Evolutionary conservation across 2,113 vertebrate genomes (phyloP).

Genomic region (Mustela nigripes): DNA sequence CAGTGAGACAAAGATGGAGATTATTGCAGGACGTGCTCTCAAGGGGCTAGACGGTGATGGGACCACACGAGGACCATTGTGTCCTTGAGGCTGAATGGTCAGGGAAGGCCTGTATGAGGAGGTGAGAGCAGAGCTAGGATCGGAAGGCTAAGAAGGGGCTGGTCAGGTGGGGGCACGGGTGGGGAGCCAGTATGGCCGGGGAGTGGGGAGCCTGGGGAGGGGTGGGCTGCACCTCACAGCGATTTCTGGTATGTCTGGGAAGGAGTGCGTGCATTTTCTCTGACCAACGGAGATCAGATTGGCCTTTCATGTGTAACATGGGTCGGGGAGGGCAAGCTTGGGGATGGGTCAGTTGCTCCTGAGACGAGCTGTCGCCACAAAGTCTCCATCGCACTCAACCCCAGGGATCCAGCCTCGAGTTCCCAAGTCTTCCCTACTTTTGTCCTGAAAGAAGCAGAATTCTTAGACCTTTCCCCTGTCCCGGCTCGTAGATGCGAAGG

Average conservation of each 20-base stretch:
- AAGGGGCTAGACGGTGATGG: not conserved
- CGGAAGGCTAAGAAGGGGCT: not conserved
- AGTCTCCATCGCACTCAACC: not conserved
- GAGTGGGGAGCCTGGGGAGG: not conserved
- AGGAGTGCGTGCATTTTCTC: not conserved
- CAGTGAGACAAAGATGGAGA: not conserved
- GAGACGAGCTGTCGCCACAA: not conserved
- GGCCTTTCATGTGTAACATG: not conserved
- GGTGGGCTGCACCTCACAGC: not conserved
- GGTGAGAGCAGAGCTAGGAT: not conserved
- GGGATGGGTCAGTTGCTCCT: not conserved
- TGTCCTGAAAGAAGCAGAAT: not conserved
- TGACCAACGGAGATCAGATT: not conserved
- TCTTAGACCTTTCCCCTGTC: not conserved
- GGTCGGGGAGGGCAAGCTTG: not conserved
- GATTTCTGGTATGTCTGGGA: not conserved
- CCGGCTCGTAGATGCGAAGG: not conserved
- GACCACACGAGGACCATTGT: not conserved
- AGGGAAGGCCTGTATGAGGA: not conserved
- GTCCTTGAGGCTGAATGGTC: not conserved
- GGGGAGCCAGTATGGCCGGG: not conserved
- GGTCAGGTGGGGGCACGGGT: not conserved
- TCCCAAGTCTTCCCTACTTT: not conserved
- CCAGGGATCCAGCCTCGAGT: not conserved
- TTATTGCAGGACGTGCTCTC: not conserved